Base-by-base conservation (phyloP, 2,888 invertebrate genomes). In the Erannis defoliaria region DNA sequence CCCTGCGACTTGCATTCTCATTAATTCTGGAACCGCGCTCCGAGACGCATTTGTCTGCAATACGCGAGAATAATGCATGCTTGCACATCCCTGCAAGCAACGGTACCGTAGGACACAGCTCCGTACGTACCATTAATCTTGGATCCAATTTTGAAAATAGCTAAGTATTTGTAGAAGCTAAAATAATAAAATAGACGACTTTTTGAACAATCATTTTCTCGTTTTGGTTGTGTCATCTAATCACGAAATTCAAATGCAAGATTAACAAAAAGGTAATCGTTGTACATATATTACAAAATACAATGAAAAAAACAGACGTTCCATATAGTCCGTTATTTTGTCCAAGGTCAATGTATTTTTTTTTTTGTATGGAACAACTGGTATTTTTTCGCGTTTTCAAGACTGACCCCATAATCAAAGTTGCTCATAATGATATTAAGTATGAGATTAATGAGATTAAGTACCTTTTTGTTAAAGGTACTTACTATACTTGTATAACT, bases 91-190 rank as follows among this genome's bases (percentile, higher is more conserved):
- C 49, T 43, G 26, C 37, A 5, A 50, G 43, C n/a, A 43, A 43
- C 18, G 43, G 9, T 14, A 31, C 40, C 31, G 37, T 23, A 35
- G 9, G 19, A 21, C 18, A 14, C 19, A 26, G 16, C 33, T 31
- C 21, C 42, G 29, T 16, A 26, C 51, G 19, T 31, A 10, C 42
- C 57, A 43, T 57, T 57, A 50, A 50, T 57, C 57, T 57, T 50
- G 50, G 29, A 50, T 50, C 57, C 50, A 57, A 57, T 57, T 57
- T 57, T 14, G 33, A 29, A 50, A 50, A 29, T 18, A 38, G 40
- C 5, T 40, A n/a, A n/a, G n/a, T n/a, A 19, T 31, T 50, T 42
- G 21, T n/a, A 14, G 26, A 29, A 51, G 29, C 40, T 19, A 31
- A 19, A 51, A 4, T 31, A 19, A 19, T 19, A 14, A 40, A 37